Evolutionary conservation across 1,140 invertebrate species (phyloP), one percentile per base, ranked within the genome.

Genomic region (Drosophila bocqueti): DNA sequence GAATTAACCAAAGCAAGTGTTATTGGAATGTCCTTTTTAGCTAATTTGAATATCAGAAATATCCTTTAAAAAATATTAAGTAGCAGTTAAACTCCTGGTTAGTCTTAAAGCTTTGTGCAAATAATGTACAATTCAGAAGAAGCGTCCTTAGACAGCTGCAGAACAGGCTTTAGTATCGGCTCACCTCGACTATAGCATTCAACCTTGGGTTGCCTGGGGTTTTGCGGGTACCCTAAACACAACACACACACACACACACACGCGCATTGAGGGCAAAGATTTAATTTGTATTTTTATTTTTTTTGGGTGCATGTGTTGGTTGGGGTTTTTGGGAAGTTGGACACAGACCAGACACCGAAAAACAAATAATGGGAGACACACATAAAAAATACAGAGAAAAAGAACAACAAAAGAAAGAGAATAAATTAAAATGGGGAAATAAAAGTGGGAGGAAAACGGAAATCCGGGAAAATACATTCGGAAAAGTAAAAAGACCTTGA

Each of bases 161-260:
- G 15, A 46, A 46, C 45, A 21, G 11, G 58, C 46, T 29, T 45
- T 61, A 29, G 46, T 54, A 66, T 65, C 45, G 47, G 82, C 91
- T 92, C 91, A 92, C 91, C 91, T 92, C 91, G 29, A 75, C 80
- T 63, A 92, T 92, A 61, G 83, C 75, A 91, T 82, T 91, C 67
- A 92, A 81, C 66, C 89, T 91, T 87, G 76, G 79, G 76, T 80
- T 78, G 71, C 83, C 91, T 21, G 0, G 21, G 77, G 87, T 85
- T 76, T 92, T 92, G 43, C 84, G 86, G 75, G 89, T 72, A 59
- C 91, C 91, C 91, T 92, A 83, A 76, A 83, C 67, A 67, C 46
- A 76, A 83, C 67, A 67, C 46, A 50, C 71, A 66, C 47, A 31
- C 47, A 50, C 15, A 29, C 16, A 50, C 71, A 66, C 47, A 31